Base-by-base conservation (phyloP, 2,888 invertebrate genomes). In the Melanostoma mellinum region DNA sequence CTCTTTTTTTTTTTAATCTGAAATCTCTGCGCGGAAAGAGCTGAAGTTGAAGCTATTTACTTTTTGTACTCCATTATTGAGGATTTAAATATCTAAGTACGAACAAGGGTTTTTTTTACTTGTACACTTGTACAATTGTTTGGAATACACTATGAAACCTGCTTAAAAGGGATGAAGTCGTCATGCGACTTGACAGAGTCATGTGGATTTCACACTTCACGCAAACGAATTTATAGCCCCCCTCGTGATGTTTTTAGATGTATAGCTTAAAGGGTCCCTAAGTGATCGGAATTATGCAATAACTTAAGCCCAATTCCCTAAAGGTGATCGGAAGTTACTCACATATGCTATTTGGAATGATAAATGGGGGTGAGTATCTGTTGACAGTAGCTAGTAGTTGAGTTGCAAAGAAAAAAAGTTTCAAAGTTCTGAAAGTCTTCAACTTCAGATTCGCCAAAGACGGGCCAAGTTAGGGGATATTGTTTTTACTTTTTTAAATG, bases 1-100 rank as follows among this genome's bases (percentile, higher is more conserved):
- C 35, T 8, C 8, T 33, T 58, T 20, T 20, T 44, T 76, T 71
- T 20, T 44, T 76, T 71, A 76, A 76, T 75, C 65, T 42, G 52
- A 75, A 71, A 65, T 72, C 65, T 48, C 48, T n/a, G 5, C 58
- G 60, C 56, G 75, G 20, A 20, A 48, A 53, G 53, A n/a, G 35
- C 50, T 63, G 44, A 65, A 56, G 38, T 3, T 10, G 38, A 35
- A 50, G 63, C 50, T 63, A 50, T 76, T 53, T 63, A 46, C 35
- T 36, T 56, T 36, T 53, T 67, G 50, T 61, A 53, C 63, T 50
- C 56, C 77, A 65, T 77, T 73, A 77, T 82, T 72, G 46, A 36
- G 77, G 65, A 77, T 82, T 82, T 82, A 60, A 73, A 82, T 77
- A 77, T 58, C 69, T 61, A 65, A 78, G 78, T 74, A 63, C 10